Evolutionary conservation across 1,140 invertebrate genomes (phyloP), one percentile per base, ranked within the genome.

Genomic region (Macrotrachela quadricornifera): DNA sequence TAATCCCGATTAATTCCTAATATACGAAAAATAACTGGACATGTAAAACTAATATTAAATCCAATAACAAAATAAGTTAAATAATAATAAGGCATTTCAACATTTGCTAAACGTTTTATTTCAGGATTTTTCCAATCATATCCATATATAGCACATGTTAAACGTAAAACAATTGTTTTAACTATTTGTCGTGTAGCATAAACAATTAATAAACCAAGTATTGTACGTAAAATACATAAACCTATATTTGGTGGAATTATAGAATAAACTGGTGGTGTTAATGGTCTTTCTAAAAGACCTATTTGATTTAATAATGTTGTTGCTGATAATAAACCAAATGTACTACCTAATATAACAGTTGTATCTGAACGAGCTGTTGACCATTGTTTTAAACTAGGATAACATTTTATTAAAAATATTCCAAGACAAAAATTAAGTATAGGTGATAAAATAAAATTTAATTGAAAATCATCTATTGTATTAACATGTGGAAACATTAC

Each of bases 271-370:
- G 82, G 83, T 16, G 78, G 77, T 17, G 59, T 57, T 73, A 45
- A 18, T 42, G 41, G 51, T 39, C 37, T 70, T 11, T 65, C 62
- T 69, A 83, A 77, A 54, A 77, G 71, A 36, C 81, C 81, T 15
- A 78, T 72, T 63, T 79, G 79, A 64, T 79, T 85, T 70, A 84
- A 83, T 8, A 82, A 68, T 82, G 83, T 87, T 3, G 81, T 75
- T n/a, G 83, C 84, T 11, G 77, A 67, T 46, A 80, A 74, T 48
- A 84, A 71, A 41, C 85, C 85, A n/a, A 78, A 76, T 55, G 77
- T 51, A 50, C 41, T 49, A 79, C 51, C 51, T 44, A 53, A 46
- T 4, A 53, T 53, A 13, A 53, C 37, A 37, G 41, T 46, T 16
- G 51, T 53, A 15, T 53, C 51, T 12, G 51, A 44, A 21, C 51